Conservation (phyloP, 2,888 invertebrate genomes). For the Mycalesis mineus region DNA sequence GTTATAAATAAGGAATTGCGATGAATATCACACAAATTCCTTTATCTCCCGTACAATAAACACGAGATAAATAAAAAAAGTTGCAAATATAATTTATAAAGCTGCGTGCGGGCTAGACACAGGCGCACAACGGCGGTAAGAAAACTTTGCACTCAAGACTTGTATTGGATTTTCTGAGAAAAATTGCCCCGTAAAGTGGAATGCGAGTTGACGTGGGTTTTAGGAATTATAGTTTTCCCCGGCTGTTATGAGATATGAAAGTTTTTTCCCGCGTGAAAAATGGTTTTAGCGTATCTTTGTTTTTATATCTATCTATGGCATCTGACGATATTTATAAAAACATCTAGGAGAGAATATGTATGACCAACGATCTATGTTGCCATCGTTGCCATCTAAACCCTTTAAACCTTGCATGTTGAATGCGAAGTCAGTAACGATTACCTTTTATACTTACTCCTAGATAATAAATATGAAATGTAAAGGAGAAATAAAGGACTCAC, state of each 20-base stretch:
- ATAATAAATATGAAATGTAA: too few species aligned
- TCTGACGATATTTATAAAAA: neutral
- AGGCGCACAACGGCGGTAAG: constrained; percentile 10
- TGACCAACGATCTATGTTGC: too few species aligned
- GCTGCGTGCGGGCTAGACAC: constrained; percentile 20
- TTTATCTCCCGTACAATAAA: neutral
- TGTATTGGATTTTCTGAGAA: constrained; percentile 33
- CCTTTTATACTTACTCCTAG: too few species aligned
- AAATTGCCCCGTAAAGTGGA: constrained; percentile 32
- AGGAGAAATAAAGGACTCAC: too few species aligned
- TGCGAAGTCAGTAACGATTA: too few species aligned
- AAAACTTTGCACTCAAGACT: constrained; percentile 49
- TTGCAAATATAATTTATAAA: constrained; percentile 36
- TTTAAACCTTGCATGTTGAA: too few species aligned
- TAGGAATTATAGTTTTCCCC: constrained; percentile 19
- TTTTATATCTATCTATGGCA: neutral
- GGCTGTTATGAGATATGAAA: constrained; percentile 1
- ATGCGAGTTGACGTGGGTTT: constrained; percentile 38
- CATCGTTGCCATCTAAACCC: too few species aligned
- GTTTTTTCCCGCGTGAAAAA: neutral
- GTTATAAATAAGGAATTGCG: too few species aligned
- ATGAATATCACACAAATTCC: neutral
- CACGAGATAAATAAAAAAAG: constrained; percentile 27
- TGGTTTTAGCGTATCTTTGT: neutral
- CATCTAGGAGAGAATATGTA: too few species aligned